Percentiles rank a stretch among this genome's conserved stretches.
phyloP scores from a whole-genome alignment of 2,888 invertebrate species.

The Rhagophthalmus giganteus region DNA sequence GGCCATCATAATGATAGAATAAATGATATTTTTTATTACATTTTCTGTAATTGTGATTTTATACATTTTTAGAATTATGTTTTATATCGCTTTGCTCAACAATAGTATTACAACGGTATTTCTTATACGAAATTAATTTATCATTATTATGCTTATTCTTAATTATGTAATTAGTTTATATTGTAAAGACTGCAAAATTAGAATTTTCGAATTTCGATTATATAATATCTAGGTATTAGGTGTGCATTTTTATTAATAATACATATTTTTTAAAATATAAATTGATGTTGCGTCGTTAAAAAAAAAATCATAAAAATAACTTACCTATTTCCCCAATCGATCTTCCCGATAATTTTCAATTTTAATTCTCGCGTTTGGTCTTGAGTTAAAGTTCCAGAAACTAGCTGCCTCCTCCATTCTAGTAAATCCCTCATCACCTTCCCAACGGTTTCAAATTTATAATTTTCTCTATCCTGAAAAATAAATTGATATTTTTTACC shows the following conservation, averaged over 20 bases:
- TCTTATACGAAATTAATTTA: conserved; percentile 3
- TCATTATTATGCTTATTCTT: conserved; percentile 13
- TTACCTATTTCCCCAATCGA: conserved; percentile 97
- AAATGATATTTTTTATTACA: too few relatives aligned
- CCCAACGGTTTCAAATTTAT: conserved; percentile 82
- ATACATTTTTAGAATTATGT: conserved; percentile 13
- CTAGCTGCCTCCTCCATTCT: conserved; percentile 80
- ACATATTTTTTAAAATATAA: too few relatives aligned
- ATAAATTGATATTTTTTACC: too few relatives aligned
- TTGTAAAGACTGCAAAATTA: conserved; percentile 22
- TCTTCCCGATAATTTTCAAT: conserved; percentile 84
- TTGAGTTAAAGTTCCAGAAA: conserved; percentile 87
- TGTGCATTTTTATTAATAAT: conserved; percentile 17
- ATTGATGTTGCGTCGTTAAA: too few relatives aligned
- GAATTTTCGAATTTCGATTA: too few relatives aligned
- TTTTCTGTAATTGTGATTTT: conserved; percentile 31
- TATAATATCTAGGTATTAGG: too few relatives aligned
- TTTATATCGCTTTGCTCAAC: conserved; percentile 28
- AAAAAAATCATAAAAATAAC: too few relatives aligned
- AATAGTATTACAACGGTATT: conserved; percentile 14
- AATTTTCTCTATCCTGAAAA: conserved; percentile 76
- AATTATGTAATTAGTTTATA: conserved; percentile 8
- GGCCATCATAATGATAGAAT: too few relatives aligned
- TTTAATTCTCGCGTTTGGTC: conserved; percentile 88
- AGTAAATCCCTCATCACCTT: conserved; percentile 90